These are phyloP conservation scores for Scolanthus callimorphus DNA, from an alignment of 92 coral and sea anemone species.

Conservation along the genomic window DNA sequence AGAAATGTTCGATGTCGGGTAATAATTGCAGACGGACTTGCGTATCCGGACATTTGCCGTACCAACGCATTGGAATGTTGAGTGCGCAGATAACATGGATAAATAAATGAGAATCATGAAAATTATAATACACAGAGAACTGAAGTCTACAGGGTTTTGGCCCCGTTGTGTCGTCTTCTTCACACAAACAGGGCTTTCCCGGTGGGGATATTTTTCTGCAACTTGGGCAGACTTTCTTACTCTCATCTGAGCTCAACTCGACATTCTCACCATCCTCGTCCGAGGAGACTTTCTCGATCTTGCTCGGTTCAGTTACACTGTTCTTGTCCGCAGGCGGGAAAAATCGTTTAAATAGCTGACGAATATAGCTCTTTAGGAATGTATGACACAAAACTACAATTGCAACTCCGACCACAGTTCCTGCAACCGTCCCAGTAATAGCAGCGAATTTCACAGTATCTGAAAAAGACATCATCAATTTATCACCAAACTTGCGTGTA, in stretches of 20 bases:
- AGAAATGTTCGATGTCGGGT: constrained; percentile 59
- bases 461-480: no score
- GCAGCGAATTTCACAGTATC: constrained; percentile 11
- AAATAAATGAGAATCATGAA: constrained; percentile 57
- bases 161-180: neutral
- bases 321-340: neutral
- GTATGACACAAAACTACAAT: constrained; percentile 3
- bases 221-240: constrained; percentile 15
- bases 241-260: neutral
- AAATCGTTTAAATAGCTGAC: neutral
- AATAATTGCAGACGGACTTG: constrained; percentile 81
- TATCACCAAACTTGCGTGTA: no score
- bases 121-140: constrained; percentile 68
- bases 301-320: neutral
- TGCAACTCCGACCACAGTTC: constrained; percentile 4
- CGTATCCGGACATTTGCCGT: constrained; percentile 67
- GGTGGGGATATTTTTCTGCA: constrained; percentile 43
- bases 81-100: constrained; percentile 82
- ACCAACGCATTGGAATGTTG: constrained; percentile 74
- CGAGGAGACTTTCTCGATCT: neutral
- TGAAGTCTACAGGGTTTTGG: constrained; percentile 72
- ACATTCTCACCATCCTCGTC: neutral
- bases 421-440: constrained; percentile 10
- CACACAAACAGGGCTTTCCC: constrained; percentile 49
- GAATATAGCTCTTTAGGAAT: neutral